Percentiles rank a stretch among this genome's conserved stretches.
Conservation (phyloP, 1,140 invertebrate species). For the Heliothis virescens region DNA sequence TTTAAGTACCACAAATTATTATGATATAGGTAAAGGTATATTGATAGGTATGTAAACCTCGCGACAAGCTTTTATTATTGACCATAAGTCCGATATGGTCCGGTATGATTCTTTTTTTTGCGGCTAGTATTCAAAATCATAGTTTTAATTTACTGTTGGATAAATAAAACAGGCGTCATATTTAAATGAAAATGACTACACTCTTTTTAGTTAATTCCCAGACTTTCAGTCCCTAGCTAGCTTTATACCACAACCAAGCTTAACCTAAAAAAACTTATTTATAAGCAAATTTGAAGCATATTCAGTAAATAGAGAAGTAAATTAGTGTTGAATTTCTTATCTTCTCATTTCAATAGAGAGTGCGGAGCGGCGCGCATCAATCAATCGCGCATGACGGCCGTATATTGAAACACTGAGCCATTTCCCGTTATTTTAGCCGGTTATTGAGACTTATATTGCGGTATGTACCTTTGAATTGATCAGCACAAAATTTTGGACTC, state of each 20-base stretch:
- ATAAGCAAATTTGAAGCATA: constrained; percentile 46
- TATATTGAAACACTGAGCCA: constrained; percentile 57
- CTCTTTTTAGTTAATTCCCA: too few species aligned
- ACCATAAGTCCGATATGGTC: too few species aligned
- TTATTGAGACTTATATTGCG: neutral
- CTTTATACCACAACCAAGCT: neutral
- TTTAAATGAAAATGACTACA: too few species aligned
- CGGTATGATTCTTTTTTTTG: too few species aligned
- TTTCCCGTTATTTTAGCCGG: neutral
- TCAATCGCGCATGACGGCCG: constrained; percentile 59
- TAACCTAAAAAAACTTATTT: constrained; percentile 48
- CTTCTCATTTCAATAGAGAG: constrained; percentile 51
- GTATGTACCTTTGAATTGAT: neutral
- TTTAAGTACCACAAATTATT: too few species aligned
- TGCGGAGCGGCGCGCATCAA: constrained; percentile 55
- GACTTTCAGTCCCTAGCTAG: neutral
- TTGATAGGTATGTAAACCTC: too few species aligned
- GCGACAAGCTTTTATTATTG: too few species aligned
- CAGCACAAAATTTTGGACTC: neutral
- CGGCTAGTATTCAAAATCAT: too few species aligned
- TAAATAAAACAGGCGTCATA: too few species aligned
- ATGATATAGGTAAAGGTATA: too few species aligned
- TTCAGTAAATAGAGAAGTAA: constrained; percentile 54
- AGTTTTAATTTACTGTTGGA: too few species aligned
- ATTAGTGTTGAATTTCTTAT: constrained; percentile 59